Conservation (phyloP, 1,140 invertebrate species). For the Conopomorpha cramerella region DNA sequence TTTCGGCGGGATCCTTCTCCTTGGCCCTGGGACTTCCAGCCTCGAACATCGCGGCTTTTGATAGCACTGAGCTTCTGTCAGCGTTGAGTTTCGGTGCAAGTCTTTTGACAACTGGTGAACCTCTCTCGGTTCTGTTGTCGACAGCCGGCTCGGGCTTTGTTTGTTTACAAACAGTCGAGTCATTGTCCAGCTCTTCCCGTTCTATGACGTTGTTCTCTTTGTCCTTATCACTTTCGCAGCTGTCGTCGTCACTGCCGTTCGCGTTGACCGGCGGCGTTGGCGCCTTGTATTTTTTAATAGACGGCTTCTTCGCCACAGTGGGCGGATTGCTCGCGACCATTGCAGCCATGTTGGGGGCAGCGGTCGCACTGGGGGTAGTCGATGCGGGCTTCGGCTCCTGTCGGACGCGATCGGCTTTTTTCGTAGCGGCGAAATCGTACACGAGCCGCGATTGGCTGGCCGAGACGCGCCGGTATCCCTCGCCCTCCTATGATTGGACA, state of each 20-base stretch:
- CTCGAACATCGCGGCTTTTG: conserved; percentile 72
- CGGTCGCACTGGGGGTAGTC: conserved; percentile 46
- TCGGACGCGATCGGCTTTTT: conserved; percentile 43
- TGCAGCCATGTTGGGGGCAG: conserved; percentile 49
- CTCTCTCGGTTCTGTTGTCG: conserved; percentile 21
- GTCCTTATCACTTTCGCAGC: conserved; percentile 41
- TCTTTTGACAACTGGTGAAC: conserved; percentile 34
- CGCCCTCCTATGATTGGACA: conserved; percentile 57
- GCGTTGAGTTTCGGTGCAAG: conserved; percentile 29
- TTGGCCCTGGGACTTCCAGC: conserved; percentile 52
- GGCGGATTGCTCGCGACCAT: conserved; percentile 32
- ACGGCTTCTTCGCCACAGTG: conserved; percentile 41
- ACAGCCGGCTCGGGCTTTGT: conserved; percentile 26
- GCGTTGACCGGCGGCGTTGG: conserved; percentile 35
- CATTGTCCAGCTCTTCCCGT: conserved; percentile 30
- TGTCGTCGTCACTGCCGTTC: conserved; percentile 17
- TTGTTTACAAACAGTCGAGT: conserved; percentile 33
- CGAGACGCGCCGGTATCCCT: conserved; percentile 54
- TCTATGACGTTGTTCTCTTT: conserved; percentile 36
- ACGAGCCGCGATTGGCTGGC: conserved; percentile 56
- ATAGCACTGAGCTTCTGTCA: conserved; percentile 59
- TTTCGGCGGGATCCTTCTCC: conserved; percentile 79
- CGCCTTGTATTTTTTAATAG: conserved; percentile 50
- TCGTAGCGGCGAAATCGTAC: conserved; percentile 46
- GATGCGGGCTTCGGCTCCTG: conserved; percentile 43